Percentiles rank a stretch among this genome's conserved stretches.
Evolutionary conservation across 2,113 vertebrate species (phyloP).

Genomic region (Peromyscus californicus): DNA sequence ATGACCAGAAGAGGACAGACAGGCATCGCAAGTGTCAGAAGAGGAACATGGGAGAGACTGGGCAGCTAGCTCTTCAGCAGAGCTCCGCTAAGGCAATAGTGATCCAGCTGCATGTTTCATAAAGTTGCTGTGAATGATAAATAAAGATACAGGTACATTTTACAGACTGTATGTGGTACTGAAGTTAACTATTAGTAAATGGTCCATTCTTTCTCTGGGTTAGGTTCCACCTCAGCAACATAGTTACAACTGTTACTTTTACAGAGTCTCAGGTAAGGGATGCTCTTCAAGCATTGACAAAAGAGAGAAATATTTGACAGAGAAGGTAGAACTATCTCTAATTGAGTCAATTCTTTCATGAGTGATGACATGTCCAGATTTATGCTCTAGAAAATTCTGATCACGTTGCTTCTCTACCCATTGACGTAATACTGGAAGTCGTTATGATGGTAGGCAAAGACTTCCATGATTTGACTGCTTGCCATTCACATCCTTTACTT

Average conservation of each 20-base stretch:
- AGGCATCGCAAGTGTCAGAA: neutral
- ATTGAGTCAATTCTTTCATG: neutral
- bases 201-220: neutral
- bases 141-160: neutral
- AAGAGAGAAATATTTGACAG: conserved; percentile 24
- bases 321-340: neutral
- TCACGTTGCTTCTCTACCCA: neutral
- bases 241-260: neutral
- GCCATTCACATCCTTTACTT: neutral
- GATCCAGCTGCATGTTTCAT: neutral
- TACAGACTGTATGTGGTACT: too few species aligned
- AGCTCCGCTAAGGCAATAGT: neutral
- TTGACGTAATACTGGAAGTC: neutral
- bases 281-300: neutral
- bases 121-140: neutral
- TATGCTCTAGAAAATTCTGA: neutral
- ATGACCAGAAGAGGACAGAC: neutral
- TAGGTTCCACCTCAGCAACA: neutral
- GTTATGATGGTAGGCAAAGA: neutral
- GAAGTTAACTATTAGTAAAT: neutral
- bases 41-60: neutral
- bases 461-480: neutral
- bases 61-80: neutral
- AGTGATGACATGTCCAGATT: neutral
- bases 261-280: neutral